Conservation (phyloP, 2,888 invertebrate species). For the Macaria notata region DNA sequence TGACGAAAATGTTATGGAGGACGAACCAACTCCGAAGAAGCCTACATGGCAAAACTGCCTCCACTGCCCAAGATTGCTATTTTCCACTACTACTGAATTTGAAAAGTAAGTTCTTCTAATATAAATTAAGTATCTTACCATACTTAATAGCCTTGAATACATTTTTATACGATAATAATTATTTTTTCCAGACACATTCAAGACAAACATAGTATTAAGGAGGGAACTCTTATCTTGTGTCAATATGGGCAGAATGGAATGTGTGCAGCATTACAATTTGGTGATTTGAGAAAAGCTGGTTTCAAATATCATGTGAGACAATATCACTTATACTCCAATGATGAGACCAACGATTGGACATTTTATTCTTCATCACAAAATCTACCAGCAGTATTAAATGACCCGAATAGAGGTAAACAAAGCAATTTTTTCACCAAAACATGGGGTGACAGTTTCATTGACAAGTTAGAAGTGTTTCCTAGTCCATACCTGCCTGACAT, state of each 20-base stretch:
- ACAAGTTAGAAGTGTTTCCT: constrained; percentile 88
- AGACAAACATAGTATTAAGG: constrained; percentile 90
- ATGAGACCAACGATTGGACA: constrained; percentile 86
- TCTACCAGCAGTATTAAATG: constrained; percentile 96
- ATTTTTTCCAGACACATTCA: constrained; percentile 86
- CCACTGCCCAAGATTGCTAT: constrained; percentile 83
- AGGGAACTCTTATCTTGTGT: constrained; percentile 93
- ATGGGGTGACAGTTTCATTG: constrained; percentile 98
- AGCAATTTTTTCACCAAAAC: constrained; percentile 97
- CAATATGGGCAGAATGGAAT: constrained; percentile 94
- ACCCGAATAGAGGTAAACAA: constrained; percentile 95
- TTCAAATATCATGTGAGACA: constrained; percentile 93
- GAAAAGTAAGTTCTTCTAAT: constrained; percentile 71
- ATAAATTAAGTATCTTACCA: no score
- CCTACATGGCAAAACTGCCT: constrained; percentile 84
- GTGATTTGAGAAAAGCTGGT: constrained; percentile 93
- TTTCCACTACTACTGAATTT: constrained; percentile 82
- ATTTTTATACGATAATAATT: constrained; percentile 1
- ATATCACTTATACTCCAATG: constrained; percentile 77
- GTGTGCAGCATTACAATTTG: constrained; percentile 93
- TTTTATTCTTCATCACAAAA: constrained; percentile 96
- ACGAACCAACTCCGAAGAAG: constrained; percentile 61
- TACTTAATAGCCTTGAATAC: no score
- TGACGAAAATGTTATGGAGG: constrained; percentile 77
- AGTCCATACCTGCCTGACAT: constrained; percentile 93